A percentile compares a stretch with the other conserved stretches of the same genome.
phyloP scores from a whole-genome alignment of 2,888 invertebrate genomes.

The Erebia epiphron region DNA sequence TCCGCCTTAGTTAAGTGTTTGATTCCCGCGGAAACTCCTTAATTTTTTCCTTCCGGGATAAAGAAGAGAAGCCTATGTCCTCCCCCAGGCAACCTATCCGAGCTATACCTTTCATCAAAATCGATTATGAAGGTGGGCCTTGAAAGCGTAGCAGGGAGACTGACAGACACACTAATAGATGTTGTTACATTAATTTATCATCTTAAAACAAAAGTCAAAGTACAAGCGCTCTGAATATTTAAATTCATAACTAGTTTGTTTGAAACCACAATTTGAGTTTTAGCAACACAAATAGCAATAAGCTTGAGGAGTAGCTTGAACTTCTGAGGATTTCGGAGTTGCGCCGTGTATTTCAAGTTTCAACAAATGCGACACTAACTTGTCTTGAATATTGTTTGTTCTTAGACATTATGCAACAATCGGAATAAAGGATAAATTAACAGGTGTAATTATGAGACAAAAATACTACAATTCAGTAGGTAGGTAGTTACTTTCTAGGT shows the following conservation, averaged over 20 bases:
- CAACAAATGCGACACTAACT: conserved; percentile 26
- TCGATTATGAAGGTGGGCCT: too few species aligned
- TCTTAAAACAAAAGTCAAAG: not conserved
- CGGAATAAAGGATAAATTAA: not conserved
- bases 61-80: too few species aligned
- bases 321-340: conserved; percentile 11
- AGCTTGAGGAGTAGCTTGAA: conserved; percentile 51
- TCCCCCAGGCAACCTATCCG: too few species aligned
- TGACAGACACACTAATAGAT: not conserved
- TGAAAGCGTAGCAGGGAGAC: too few species aligned
- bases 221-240: conserved; percentile 9
- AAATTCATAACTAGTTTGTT: conserved; percentile 21
- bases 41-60: too few species aligned
- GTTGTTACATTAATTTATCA: not conserved
- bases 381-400: conserved; percentile 26
- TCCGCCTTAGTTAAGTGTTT: too few species aligned
- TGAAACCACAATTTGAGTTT: conserved; percentile 45
- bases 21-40: too few species aligned
- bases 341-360: conserved; percentile 13
- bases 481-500: too few species aligned
- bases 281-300: conserved; percentile 75
- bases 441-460: too few species aligned
- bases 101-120: too few species aligned
- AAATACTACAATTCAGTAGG: too few species aligned
- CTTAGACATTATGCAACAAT: conserved; percentile 2